Conservation (phyloP, 2,888 invertebrate genomes). For the Athripsodes cinereus region DNA sequence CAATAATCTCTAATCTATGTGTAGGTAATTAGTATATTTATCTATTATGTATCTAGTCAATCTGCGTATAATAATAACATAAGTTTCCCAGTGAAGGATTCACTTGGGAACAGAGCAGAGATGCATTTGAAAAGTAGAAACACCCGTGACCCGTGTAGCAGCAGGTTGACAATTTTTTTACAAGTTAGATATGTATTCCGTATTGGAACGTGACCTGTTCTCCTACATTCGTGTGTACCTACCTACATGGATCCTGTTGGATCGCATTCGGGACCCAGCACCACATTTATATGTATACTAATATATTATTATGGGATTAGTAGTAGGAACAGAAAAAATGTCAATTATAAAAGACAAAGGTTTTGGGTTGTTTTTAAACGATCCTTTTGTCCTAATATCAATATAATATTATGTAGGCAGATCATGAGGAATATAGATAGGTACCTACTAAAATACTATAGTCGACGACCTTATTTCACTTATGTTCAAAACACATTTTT, state of each 20-base stretch:
- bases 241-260: not conserved
- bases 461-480: not conserved
- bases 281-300: slow-evolving; percentile 17
- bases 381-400: slow-evolving; percentile 8
- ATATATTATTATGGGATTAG: slow-evolving; percentile 18
- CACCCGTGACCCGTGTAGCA: slow-evolving; percentile 24
- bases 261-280: slow-evolving; percentile 12
- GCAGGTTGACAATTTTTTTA: slow-evolving; percentile 25
- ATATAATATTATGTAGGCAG: not conserved
- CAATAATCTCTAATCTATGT: no score
- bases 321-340: slow-evolving; percentile 27
- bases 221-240: not conserved
- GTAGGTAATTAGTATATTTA: no score
- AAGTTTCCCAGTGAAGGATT: no score
- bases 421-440: not conserved
- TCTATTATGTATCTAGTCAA: no score
- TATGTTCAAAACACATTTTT: not conserved
- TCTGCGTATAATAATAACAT: no score
- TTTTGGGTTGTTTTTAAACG: slow-evolving; percentile 26
- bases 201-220: slow-evolving; percentile 12
- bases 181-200: slow-evolving; percentile 14
- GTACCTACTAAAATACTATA: not conserved
- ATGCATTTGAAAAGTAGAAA: no score
- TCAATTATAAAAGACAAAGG: slow-evolving; percentile 28
- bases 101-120: no score